A percentile compares a stretch with the other conserved stretches of the same genome.
phyloP scores from a whole-genome alignment of 2,888 invertebrate genomes.

The Melitaea athalia region DNA sequence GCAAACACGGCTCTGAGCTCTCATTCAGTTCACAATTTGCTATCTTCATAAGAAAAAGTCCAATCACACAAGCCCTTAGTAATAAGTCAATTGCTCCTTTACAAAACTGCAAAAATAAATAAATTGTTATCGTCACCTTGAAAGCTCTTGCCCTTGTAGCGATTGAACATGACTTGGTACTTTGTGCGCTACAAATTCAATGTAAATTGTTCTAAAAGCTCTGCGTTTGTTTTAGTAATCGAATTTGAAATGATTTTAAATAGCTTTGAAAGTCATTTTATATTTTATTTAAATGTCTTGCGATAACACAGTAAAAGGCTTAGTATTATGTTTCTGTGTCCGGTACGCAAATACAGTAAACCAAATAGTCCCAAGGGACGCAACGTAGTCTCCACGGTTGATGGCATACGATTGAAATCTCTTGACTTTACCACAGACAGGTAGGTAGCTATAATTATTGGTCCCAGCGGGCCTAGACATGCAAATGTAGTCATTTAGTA shows the following conservation, averaged over 20 bases:
- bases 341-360: neutral
- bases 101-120: slow-evolving; percentile 1
- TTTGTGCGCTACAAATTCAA: neutral
- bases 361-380: neutral
- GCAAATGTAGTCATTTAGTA: neutral
- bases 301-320: too few species aligned
- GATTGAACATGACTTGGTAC: slow-evolving; percentile 9
- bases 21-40: slow-evolving; percentile 59
- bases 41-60: slow-evolving; percentile 54
- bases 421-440: neutral
- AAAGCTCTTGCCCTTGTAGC: neutral
- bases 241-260: too few species aligned
- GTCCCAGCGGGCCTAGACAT: neutral
- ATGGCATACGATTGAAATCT: neutral
- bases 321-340: neutral
- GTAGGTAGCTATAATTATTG: neutral
- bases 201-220: neutral
- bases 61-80: slow-evolving; percentile 57
- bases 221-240: too few species aligned
- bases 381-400: neutral
- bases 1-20: slow-evolving; percentile 63
- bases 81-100: slow-evolving; percentile 32
- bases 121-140: slow-evolving; percentile 1
- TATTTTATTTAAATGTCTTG: too few species aligned
- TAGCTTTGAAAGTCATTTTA: too few species aligned